Conservation (phyloP, 1,140 invertebrate species). For the Psilanteris sp. region DNA sequence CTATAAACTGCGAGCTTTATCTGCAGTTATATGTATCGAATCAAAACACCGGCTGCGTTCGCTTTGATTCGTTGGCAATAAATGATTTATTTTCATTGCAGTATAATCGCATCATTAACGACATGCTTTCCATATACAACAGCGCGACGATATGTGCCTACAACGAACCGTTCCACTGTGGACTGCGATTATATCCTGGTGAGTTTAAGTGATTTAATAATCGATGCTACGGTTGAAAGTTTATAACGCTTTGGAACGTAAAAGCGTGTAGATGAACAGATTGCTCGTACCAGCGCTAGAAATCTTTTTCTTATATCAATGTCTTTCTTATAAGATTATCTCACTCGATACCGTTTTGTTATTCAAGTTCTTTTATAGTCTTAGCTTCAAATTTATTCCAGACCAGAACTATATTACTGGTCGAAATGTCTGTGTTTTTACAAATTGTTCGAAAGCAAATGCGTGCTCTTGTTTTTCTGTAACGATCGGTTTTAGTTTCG, state of each 20-base stretch:
- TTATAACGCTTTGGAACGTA: constrained; percentile 35
- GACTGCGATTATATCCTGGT: constrained; percentile 90
- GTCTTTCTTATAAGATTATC: constrained; percentile 32
- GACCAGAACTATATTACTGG: no score
- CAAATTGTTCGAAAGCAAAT: no score
- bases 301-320: constrained; percentile 32
- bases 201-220: constrained; percentile 63
- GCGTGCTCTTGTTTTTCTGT: no score
- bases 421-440: no score
- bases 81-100: constrained; percentile 77
- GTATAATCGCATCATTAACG: constrained; percentile 92
- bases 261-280: constrained; percentile 50
- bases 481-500: no score
- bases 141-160: constrained; percentile 91
- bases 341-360: no score
- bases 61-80: no score
- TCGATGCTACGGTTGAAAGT: constrained; percentile 50
- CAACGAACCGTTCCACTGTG: constrained; percentile 90
- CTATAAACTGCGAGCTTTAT: no score
- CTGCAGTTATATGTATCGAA: no score
- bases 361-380: constrained; percentile 9
- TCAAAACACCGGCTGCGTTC: no score
- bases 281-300: constrained; percentile 34
- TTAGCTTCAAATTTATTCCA: no score
- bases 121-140: constrained; percentile 93